Evolutionary conservation across 1,140 invertebrate genomes (phyloP).

Genomic region (Ericerus pela): DNA sequence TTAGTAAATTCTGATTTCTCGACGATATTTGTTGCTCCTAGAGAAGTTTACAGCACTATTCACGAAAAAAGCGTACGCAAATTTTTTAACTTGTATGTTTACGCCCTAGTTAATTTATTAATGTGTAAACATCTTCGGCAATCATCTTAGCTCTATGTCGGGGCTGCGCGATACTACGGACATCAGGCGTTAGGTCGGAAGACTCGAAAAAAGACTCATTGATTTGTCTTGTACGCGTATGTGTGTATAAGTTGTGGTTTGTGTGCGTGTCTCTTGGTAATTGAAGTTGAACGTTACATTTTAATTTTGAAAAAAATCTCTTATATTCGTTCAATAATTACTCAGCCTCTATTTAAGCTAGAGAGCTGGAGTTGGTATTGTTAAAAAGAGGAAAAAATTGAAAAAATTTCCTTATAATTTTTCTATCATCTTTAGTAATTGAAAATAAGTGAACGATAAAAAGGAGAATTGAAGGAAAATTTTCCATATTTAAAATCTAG

Average conservation of each 20-base stretch:
- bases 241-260: not conserved
- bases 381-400: not conserved
- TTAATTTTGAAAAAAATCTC: no score
- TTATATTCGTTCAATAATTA: no score
- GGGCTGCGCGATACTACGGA: not conserved
- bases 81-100: not conserved
- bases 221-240: not conserved
- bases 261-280: no score
- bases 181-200: not conserved
- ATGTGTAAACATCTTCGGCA: not conserved
- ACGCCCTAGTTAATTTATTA: not conserved
- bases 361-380: not conserved
- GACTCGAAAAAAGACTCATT: not conserved
- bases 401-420: no score
- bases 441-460: no score
- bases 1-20: conserved; percentile 10
- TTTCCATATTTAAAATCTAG: no score
- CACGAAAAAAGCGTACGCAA: conserved; percentile 21
- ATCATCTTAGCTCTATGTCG: not conserved
- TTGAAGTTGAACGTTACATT: no score
- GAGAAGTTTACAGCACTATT: conserved; percentile 17
- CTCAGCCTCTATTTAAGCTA: no score
- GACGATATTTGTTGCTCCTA: conserved; percentile 21
- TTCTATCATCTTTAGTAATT: no score
- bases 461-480: no score